Percentiles rank a stretch among this genome's conserved stretches.
Evolutionary conservation across 2,888 invertebrate genomes (phyloP).

Genomic region (Hypolimnas misippus): DNA sequence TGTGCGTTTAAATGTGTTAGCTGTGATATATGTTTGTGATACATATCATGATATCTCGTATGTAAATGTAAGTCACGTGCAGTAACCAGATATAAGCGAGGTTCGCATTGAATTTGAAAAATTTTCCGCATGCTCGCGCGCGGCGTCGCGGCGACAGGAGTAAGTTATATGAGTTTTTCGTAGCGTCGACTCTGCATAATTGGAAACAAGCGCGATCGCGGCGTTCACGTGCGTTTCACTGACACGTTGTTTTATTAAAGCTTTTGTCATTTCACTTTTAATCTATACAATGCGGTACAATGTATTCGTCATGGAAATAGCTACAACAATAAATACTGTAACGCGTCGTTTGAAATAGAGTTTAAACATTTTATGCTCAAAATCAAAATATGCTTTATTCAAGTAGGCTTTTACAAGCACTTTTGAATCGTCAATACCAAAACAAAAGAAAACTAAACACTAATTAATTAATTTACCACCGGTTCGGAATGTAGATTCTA

Average conservation of each 20-base stretch:
- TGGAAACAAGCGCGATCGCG: constrained; percentile 51
- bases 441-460: too few species aligned
- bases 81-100: constrained; percentile 27
- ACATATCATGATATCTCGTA: constrained; percentile 14
- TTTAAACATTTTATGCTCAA: too few species aligned
- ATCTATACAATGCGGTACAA: background rate
- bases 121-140: constrained; percentile 36
- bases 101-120: constrained; percentile 29
- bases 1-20: background rate
- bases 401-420: too few species aligned
- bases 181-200: constrained; percentile 58
- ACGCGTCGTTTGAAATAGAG: too few species aligned
- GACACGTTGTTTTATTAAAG: constrained; percentile 24
- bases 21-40: background rate
- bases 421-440: too few species aligned
- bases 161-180: constrained; percentile 73
- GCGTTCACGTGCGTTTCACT: constrained; percentile 22
- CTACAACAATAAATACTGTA: too few species aligned
- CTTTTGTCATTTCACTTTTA: constrained; percentile 14
- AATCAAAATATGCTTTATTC: too few species aligned
- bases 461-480: too few species aligned
- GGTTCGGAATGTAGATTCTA: too few species aligned
- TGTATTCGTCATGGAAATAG: background rate
- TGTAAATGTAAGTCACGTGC: constrained; percentile 30
- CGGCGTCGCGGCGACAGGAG: constrained; percentile 39